Evolutionary conservation across 92 coral and sea anemone species (phyloP).

Genomic region (Palythoa caribaeorum): DNA sequence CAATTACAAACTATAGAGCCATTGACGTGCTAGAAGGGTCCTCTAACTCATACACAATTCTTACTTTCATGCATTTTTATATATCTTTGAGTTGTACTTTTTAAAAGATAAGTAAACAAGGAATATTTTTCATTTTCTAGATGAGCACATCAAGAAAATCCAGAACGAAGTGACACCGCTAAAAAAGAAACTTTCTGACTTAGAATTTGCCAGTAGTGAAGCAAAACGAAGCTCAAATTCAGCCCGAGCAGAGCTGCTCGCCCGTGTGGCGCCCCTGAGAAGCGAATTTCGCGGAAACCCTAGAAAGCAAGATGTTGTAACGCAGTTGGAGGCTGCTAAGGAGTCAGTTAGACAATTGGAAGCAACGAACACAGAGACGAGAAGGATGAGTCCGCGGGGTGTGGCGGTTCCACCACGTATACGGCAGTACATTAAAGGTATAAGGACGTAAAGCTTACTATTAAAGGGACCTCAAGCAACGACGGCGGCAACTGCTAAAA

Average conservation of each 20-base stretch:
- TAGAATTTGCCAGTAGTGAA: constrained; percentile 46
- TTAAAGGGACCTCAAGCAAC: too few species aligned
- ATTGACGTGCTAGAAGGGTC: too few species aligned
- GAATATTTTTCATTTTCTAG: constrained; percentile 36
- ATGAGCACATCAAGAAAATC: constrained; percentile 84
- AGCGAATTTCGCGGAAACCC: constrained; percentile 78
- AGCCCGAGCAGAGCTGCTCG: constrained; percentile 52
- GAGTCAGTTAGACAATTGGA: constrained; percentile 44
- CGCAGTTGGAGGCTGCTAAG: constrained; percentile 37
- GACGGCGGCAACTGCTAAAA: too few species aligned
- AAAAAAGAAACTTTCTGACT: constrained; percentile 65
- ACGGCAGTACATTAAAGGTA: constrained; percentile 87
- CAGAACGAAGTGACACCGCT: constrained; percentile 79
- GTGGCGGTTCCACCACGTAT: constrained; percentile 78
- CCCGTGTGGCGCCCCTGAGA: constrained; percentile 68
- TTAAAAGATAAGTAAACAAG: neutral
- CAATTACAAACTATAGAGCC: too few species aligned
- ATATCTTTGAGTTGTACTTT: neutral
- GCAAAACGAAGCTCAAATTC: constrained; percentile 56
- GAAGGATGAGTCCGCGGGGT: constrained; percentile 58
- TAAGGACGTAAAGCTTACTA: too few species aligned
- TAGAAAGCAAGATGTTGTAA: constrained; percentile 67
- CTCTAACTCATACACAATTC: too few species aligned
- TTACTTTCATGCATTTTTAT: too few species aligned
- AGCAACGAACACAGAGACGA: constrained; percentile 12